Evolutionary conservation across 2,113 vertebrate genomes (phyloP).

Genomic region (Gymnorhina tibicen): DNA sequence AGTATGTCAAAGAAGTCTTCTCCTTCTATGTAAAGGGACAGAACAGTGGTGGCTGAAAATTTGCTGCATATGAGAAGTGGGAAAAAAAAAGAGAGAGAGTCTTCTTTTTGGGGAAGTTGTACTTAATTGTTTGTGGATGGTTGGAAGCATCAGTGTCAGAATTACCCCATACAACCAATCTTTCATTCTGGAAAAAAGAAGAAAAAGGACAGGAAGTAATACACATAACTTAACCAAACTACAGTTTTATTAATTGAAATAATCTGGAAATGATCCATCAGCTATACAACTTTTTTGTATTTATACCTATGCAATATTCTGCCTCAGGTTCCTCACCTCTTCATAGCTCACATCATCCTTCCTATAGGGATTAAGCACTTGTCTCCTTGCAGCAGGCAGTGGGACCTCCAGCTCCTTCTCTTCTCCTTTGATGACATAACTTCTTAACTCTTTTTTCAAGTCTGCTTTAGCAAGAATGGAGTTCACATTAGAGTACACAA

Average conservation of each 20-base stretch:
- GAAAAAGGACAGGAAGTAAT: neutral
- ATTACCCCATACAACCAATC: neutral
- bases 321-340: neutral
- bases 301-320: neutral
- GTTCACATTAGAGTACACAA: neutral
- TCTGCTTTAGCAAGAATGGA: neutral
- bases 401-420: neutral
- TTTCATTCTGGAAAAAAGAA: neutral
- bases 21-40: neutral
- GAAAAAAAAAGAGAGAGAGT: neutral
- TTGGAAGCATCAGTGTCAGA: neutral
- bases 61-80: neutral
- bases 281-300: neutral
- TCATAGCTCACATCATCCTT: neutral
- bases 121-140: neutral
- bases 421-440: neutral
- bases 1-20: neutral
- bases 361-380: accelerated
- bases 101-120: neutral
- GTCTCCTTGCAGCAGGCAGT: neutral
- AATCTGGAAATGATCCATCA: neutral
- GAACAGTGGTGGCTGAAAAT: neutral
- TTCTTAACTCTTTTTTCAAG: neutral
- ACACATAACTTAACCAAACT: neutral
- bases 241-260: neutral